Evolutionary conservation across 1,140 invertebrate species (phyloP), one percentile per base, ranked within the genome.

Genomic region (Trichogramma pretiosum): DNA sequence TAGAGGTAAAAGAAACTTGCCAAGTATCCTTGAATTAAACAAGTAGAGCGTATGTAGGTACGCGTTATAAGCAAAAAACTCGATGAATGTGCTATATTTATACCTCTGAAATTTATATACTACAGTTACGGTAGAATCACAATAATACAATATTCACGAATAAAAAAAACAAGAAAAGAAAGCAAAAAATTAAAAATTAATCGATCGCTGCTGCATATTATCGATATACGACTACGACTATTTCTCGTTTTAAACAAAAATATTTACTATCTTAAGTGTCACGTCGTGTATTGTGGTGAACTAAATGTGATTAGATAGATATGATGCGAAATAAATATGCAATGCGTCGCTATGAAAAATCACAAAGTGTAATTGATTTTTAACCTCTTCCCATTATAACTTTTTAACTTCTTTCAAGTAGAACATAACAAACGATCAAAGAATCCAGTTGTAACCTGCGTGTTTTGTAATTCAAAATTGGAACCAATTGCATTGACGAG

Each of bases 301-400:
- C 68, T 70, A 68, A 70, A 70, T 68, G 67, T 70, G 63, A 68
- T 68, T 68, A 70, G 65, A 61, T 68, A 61, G 56, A 35, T 35
- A 46, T 46, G 16, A 36, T 41, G 30, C 37, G 32, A 46, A 46
- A 46, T 51, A 46, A 51, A 51, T 46, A 46, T 35, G 32, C 37
- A 46, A 41, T 46, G 38, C 37, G 32, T 37, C 23, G 21, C 18
- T 41, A 44, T 14, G 14, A 32, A 23, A 36, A 28, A 28, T 9
- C 26, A 28, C n/a, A n/a, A n/a, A n/a, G n/a, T n/a, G n/a, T n/a
- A n/a, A n/a, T n/a, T n/a, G n/a, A n/a, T n/a, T n/a, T n/a, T n/a
- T n/a, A n/a, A n/a, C n/a, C n/a, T n/a, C n/a, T n/a, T n/a, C n/a
- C n/a, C n/a, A n/a, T n/a, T n/a, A n/a, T n/a, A n/a, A n/a, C n/a